phyloP scores from a whole-genome alignment of 1,140 invertebrate genomes.

The Papilio helenus region DNA sequence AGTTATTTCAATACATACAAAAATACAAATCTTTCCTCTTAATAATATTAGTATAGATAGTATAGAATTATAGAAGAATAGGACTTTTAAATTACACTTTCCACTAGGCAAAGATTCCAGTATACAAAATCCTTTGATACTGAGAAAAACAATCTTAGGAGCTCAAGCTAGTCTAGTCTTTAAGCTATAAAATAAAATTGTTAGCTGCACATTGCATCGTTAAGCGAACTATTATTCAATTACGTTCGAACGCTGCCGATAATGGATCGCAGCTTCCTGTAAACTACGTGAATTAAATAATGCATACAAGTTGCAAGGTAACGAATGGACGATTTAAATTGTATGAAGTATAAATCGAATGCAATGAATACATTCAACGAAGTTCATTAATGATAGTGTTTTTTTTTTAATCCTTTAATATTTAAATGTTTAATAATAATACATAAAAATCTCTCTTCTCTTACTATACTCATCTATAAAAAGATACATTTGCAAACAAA shows the following conservation, averaged over 20 bases:
- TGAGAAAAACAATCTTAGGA: neutral
- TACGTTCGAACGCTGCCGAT: conserved; percentile 11
- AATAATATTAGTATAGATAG: too few species aligned
- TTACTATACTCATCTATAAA: too few species aligned
- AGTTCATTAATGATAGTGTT: neutral
- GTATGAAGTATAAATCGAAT: neutral
- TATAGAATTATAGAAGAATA: too few species aligned
- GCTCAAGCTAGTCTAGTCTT: neutral
- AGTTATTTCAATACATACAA: too few species aligned
- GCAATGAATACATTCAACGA: neutral
- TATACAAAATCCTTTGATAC: too few species aligned
- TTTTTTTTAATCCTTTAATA: too few species aligned
- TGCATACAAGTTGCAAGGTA: neutral
- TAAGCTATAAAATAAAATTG: conserved; percentile 17
- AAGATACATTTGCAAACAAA: too few species aligned
- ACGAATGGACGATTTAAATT: conserved; percentile 7
- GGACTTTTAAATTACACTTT: too few species aligned
- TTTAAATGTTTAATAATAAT: too few species aligned
- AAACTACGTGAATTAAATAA: conserved; percentile 19
- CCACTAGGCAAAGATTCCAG: too few species aligned
- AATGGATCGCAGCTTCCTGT: conserved; percentile 11
- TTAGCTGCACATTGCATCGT: conserved; percentile 16
- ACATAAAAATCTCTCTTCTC: too few species aligned
- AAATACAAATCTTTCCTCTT: too few species aligned
- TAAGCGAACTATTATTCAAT: conserved; percentile 8